phyloP scores from a whole-genome alignment of 2,797 vertebrate species.

The Propithecus perrieri region DNA sequence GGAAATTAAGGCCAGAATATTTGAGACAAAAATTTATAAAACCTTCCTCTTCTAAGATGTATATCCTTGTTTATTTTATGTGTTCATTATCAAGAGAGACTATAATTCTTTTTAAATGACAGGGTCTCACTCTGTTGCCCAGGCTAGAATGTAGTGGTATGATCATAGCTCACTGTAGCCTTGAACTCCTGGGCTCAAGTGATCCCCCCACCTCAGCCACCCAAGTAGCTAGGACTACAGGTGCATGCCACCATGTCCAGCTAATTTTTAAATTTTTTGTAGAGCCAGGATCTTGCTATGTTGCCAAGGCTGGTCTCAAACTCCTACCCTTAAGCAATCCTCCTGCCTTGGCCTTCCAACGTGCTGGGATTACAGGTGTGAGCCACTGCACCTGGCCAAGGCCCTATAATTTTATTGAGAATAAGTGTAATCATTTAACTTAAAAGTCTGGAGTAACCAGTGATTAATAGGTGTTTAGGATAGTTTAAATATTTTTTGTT shows the following conservation, averaged over 20 bases:
- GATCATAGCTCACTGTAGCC: too few relatives aligned
- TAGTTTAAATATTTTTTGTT: background rate
- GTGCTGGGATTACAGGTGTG: background rate
- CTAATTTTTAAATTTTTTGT: background rate
- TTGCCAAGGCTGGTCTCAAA: background rate
- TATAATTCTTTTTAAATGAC: background rate
- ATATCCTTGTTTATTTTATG: background rate
- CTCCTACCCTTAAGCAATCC: background rate
- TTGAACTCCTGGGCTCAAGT: too few relatives aligned
- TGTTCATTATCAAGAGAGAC: background rate
- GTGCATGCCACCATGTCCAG: background rate
- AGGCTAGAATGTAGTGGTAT: too few relatives aligned
- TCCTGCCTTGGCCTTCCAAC: background rate
- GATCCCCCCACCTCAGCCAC: too few relatives aligned
- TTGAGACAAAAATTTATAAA: background rate
- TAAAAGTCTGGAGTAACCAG: background rate
- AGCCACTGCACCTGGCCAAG: background rate
- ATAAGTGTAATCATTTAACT: background rate
- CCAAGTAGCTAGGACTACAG: too few relatives aligned
- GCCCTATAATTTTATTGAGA: background rate
- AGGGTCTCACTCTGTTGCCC: background rate
- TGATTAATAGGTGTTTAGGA: background rate
- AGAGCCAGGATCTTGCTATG: background rate
- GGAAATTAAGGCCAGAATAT: conserved; percentile 22
- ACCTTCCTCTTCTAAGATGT: background rate